These are phyloP conservation scores for Tetrao urogallus DNA, from an alignment of 2,113 vertebrate species.

Conservation along the genomic window DNA sequence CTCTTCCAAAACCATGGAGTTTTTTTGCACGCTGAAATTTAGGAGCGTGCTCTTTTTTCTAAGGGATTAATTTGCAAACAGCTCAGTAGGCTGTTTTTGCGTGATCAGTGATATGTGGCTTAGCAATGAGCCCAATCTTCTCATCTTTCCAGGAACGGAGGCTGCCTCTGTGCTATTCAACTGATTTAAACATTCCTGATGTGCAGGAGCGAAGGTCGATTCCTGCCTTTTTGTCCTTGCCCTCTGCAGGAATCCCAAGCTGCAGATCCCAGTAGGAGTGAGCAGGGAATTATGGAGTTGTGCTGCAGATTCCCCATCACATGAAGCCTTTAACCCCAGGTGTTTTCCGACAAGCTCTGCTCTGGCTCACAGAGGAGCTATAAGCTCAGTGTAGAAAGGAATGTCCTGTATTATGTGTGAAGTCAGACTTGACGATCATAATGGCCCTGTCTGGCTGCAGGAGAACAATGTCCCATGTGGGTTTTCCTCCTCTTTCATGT, in stretches of 20 bases:
- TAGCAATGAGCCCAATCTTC: neutral
- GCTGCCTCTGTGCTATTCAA: neutral
- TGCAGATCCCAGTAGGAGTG: neutral
- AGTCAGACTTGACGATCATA: neutral
- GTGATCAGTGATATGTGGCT: neutral
- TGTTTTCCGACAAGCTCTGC: neutral
- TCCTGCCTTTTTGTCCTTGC: neutral
- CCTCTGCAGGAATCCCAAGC: neutral
- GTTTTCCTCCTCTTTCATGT: neutral
- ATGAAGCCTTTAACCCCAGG: neutral
- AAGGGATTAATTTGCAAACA: neutral
- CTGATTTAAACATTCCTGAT: accelerated
- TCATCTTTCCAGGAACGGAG: neutral
- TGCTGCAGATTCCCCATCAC: neutral
- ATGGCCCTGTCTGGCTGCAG: neutral
- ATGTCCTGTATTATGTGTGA: slow-evolving; percentile 2
- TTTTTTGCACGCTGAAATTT: neutral
- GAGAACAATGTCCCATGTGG: neutral
- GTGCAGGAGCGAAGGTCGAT: neutral
- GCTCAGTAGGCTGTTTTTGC: neutral
- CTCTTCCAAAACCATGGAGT: neutral
- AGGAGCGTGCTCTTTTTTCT: accelerated
- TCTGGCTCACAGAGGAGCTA: neutral
- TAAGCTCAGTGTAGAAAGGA: slow-evolving; percentile 9
- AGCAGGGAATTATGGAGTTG: neutral